phyloP scores from a whole-genome alignment of 2,113 vertebrate genomes.

The Megaceryle maxima region DNA sequence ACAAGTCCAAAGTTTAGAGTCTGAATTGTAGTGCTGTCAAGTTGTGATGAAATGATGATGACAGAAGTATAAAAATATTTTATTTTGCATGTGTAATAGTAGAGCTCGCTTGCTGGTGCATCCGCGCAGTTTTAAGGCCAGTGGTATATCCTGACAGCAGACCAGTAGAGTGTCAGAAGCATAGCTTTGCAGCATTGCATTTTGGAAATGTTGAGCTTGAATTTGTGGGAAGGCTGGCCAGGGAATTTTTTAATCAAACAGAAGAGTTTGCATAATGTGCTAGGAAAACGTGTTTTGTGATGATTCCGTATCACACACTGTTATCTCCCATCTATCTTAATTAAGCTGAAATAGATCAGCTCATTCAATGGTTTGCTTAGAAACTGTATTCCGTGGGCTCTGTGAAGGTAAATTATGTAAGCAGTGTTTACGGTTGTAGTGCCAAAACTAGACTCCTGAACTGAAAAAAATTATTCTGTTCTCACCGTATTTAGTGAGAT shows the following conservation, averaged over 20 bases:
- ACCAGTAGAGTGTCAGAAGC: not conserved
- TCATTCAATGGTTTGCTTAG: not conserved
- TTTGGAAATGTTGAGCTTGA: not conserved
- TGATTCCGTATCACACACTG: not conserved
- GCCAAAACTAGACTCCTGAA: not conserved
- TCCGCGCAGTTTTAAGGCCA: not conserved
- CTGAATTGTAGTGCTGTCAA: not conserved
- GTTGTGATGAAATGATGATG: not conserved
- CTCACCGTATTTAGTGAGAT: not conserved
- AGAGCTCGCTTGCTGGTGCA: not conserved
- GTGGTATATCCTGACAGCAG: not conserved
- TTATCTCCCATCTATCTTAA: not conserved
- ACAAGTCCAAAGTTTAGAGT: not conserved
- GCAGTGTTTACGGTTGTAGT: not conserved
- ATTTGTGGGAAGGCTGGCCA: not conserved
- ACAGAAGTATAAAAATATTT: not conserved
- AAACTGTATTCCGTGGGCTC: not conserved
- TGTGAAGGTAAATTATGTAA: not conserved
- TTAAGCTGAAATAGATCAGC: not conserved
- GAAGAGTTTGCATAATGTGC: not conserved
- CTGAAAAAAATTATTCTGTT: not conserved
- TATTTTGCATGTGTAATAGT: not conserved
- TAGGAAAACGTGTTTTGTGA: not conserved
- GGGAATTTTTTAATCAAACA: not conserved
- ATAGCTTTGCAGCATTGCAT: not conserved